Evolutionary conservation across 2,888 invertebrate genomes (phyloP).

Genomic region (Periphyllus acericola): DNA sequence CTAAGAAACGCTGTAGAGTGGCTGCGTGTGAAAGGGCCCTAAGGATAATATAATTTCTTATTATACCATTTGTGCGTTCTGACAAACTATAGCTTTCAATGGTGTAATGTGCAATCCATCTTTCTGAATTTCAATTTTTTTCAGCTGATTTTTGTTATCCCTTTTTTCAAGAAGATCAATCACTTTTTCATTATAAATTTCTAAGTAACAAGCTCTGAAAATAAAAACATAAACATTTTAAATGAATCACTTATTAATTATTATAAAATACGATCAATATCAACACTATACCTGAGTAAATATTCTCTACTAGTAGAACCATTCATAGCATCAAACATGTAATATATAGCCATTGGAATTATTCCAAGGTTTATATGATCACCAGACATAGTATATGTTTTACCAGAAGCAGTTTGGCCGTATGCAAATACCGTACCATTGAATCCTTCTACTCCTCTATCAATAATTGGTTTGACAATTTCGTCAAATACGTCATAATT

Average conservation of each 20-base stretch:
- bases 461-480: slow-evolving; percentile 78
- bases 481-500: slow-evolving; percentile 76
- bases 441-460: slow-evolving; percentile 78
- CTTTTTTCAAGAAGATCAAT: slow-evolving; percentile 78
- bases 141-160: slow-evolving; percentile 72
- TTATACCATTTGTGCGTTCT: slow-evolving; percentile 73
- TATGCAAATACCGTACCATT: slow-evolving; percentile 92
- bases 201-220: slow-evolving; percentile 81
- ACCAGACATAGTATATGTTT: slow-evolving; percentile 87
- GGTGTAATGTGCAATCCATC: slow-evolving; percentile 67
- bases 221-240: slow-evolving; percentile 49
- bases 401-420: slow-evolving; percentile 91
- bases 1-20: too few relatives aligned
- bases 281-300: slow-evolving; percentile 72
- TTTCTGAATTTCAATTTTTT: slow-evolving; percentile 68
- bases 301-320: slow-evolving; percentile 76
- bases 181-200: slow-evolving; percentile 88
- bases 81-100: slow-evolving; percentile 75
- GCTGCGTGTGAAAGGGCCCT: too few relatives aligned
- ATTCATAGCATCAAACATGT: slow-evolving; percentile 77
- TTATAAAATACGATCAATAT: neutral
- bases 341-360: slow-evolving; percentile 77
- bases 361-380: slow-evolving; percentile 77
- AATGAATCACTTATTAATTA: slow-evolving; percentile 50
- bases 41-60: slow-evolving; percentile 15